Base-by-base conservation (phyloP, 2,797 vertebrate species). In the Octomys mimax region DNA sequence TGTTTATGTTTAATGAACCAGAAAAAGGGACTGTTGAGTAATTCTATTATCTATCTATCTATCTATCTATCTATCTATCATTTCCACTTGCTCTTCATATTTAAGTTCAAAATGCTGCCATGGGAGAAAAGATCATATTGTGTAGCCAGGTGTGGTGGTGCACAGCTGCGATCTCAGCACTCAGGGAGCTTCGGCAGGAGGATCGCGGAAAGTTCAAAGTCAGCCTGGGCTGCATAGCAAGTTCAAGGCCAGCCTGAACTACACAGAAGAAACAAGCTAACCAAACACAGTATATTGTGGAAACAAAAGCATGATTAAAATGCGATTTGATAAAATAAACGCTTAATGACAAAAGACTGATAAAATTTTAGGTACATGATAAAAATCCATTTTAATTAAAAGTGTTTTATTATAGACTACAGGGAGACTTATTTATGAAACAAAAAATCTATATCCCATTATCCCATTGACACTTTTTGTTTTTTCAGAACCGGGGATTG, bases 311-410 rank as follows among this genome's bases (percentile, higher is more conserved):
- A 91, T 10, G 64, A 75, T 64, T 26, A 93, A 90, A 91, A 46
- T 91, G 46, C 71, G 61, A 87, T 13, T 64, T 42, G 61, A 33
- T 36, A 7, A 85, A 59, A 61, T 88, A 16, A 91, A 33, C 87
- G 33, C 31, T 77, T 92, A 89, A 33, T 26, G 71, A 22, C 39
- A 42, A 42, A 14, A 87, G 42, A 49, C 4, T 42, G 52, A 39
- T 0, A 82, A 78, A 70, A 46, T 89, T 89, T 89, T 64, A 89
- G 14, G 42, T 64, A 68, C 49, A 70, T 22, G n/a, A 61, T 28
- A 91, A 83, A 85, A 85, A 83, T 82, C 62, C 33, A 22, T 66
- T 71, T 86, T 83, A 87, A 86, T 31, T 89, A 26, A 90, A 92
- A 90, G 52, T 21, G 28, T 33, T 83, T 10, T 10, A 68, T 64